These are phyloP conservation scores for Apeltes quadracus DNA, from an alignment of 2,113 vertebrate species.

Conservation along the genomic window DNA sequence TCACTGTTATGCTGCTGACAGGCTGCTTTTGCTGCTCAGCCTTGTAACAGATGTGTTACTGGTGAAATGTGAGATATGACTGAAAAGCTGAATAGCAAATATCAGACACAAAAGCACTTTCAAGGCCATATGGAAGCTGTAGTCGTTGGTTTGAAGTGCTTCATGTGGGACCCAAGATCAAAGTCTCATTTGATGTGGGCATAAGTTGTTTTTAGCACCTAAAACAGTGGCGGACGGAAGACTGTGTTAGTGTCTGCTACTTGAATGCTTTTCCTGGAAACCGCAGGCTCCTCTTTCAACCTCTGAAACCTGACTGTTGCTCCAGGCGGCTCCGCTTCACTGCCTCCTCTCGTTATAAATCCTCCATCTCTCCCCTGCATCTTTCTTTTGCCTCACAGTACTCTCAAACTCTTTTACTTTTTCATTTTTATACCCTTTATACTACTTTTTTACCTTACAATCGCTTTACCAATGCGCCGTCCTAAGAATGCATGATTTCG, in stretches of 20 bases:
- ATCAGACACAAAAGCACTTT: background rate
- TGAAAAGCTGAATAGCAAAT: slow-evolving; percentile 13
- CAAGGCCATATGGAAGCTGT: background rate
- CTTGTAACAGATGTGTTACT: slow-evolving; percentile 22
- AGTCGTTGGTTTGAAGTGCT: background rate
- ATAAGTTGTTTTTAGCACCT: background rate
- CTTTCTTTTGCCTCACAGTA: background rate
- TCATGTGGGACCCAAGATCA: background rate
- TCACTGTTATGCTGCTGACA: background rate
- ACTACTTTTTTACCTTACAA: background rate
- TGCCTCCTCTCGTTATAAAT: slow-evolving; percentile 21
- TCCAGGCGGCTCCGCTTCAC: slow-evolving; percentile 18
- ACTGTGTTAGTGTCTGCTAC: slow-evolving; percentile 7
- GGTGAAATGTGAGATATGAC: slow-evolving; percentile 18
- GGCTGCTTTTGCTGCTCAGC: slow-evolving; percentile 2
- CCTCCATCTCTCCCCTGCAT: slow-evolving; percentile 4
- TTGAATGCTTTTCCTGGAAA: slow-evolving; percentile 38
- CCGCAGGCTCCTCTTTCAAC: slow-evolving; percentile 28
- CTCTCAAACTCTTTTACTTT: background rate
- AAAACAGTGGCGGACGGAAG: background rate
- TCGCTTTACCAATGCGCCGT: background rate
- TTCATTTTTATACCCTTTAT: background rate
- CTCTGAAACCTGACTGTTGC: slow-evolving; percentile 28
- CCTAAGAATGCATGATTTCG: background rate
- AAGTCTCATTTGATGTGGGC: background rate